Base-by-base conservation (phyloP, 2,888 invertebrate genomes). In the Stenoptilia bipunctidactyla region DNA sequence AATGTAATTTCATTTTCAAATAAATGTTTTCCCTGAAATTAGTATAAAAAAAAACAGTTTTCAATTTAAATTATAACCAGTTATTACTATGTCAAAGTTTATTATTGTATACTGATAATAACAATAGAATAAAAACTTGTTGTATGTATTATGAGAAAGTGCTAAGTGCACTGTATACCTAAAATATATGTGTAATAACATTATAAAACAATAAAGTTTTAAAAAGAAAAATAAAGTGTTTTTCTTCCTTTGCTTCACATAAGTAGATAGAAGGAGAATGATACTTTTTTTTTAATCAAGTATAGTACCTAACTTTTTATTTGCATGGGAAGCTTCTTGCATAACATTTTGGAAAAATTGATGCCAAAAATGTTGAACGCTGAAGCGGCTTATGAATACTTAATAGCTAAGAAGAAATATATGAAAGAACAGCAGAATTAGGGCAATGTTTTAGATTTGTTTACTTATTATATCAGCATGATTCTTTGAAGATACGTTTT, bases 121-220 rank as follows among this genome's bases (percentile, higher is more conserved):
- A 77, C 79, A 79, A 74, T 63, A 66, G 62, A 66, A 70, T 61
- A 64, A 70, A n/a, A 67, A 73, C 63, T 79, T 79, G 80, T 82
- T 82, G 77, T 20, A 77, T 73, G 77, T 76, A 79, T 67, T 61
- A 74, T 61, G 63, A 62, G 66, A 34, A 34, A 5, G 13, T 61
- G 74, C 69, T 57, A 53, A 52, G 52, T 49, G 53, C 56, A 20
- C 59, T 70, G 62, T 62, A 62, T 55, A 62, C 66, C 69, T 71
- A 69, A 74, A 69, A 64, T 80, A 79, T 70, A 73, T 74, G 77
- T 82, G 75, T 79, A 73, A 77, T 77, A 69, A 76, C 71, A 80
- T 79, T 79, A 79, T 76, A 73, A 80, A 75, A 77, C 68, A 80
- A 79, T 80, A 82, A 82, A 82, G 75, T 79, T 80, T 73, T 66